Percentiles rank a stretch among this genome's conserved stretches.
Evolutionary conservation across 2,888 invertebrate species (phyloP).

Genomic region (Tetranychus piercei): DNA sequence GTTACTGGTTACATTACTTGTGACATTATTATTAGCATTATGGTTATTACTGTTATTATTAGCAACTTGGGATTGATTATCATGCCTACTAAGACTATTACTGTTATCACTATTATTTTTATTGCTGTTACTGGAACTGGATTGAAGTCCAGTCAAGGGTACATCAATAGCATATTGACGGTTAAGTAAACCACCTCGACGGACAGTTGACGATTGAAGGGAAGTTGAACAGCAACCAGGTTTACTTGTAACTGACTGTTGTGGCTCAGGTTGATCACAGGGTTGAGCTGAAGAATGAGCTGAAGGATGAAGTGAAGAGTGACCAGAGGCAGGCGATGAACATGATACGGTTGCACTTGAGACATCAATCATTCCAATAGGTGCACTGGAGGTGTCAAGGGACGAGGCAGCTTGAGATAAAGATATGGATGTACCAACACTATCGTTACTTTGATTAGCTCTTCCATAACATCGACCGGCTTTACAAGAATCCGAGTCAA

Average conservation of each 20-base stretch:
- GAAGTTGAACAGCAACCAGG: too few relatives aligned
- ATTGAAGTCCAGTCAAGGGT: not conserved
- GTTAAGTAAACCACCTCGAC: not conserved
- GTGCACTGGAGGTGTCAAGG: not conserved
- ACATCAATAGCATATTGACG: conserved; percentile 11
- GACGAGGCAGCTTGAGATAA: not conserved
- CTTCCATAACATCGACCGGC: not conserved
- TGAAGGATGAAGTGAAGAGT: not conserved
- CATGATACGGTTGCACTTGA: not conserved
- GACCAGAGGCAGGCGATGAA: not conserved
- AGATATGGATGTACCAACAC: not conserved
- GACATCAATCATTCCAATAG: not conserved
- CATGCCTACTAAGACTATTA: not conserved
- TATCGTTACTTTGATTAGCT: not conserved
- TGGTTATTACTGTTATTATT: too few relatives aligned
- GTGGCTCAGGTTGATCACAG: not conserved
- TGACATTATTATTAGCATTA: too few relatives aligned
- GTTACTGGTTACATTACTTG: not conserved
- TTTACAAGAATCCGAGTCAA: not conserved
- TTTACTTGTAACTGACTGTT: not conserved
- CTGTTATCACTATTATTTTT: not conserved
- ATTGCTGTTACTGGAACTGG: not conserved
- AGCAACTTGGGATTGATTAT: too few relatives aligned
- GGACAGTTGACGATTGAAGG: not conserved
- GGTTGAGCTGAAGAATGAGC: not conserved